Evolutionary conservation across 2,888 invertebrate genomes (phyloP).

Genomic region (Eubasilissa splendida): DNA sequence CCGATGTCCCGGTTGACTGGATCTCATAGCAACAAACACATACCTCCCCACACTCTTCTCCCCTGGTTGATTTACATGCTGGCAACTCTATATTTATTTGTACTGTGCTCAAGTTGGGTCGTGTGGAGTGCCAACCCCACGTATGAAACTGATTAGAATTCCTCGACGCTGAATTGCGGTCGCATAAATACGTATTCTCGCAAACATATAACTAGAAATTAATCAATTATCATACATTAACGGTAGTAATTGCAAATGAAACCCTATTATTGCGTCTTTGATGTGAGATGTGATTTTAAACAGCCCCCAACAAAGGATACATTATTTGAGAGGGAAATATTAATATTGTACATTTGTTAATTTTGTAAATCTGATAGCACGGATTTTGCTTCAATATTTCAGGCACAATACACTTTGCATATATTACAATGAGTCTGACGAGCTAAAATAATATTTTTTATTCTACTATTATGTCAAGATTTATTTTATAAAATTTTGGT

Average conservation of each 20-base stretch:
- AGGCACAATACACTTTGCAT: too few relatives aligned
- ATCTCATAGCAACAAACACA: constrained; percentile 43
- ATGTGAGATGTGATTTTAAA: constrained; percentile 38
- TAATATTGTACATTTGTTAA: not conserved
- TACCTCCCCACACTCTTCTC: constrained; percentile 17
- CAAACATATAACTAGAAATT: constrained; percentile 50
- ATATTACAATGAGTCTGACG: too few relatives aligned
- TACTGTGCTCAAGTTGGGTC: constrained; percentile 1
- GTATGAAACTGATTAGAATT: constrained; percentile 48
- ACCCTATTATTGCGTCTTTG: constrained; percentile 46
- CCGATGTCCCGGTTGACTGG: constrained; percentile 25
- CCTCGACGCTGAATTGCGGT: constrained; percentile 46
- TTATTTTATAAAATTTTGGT: too few relatives aligned
- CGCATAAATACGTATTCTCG: constrained; percentile 44
- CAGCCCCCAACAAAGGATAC: constrained; percentile 21
- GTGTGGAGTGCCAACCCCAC: constrained; percentile 32
- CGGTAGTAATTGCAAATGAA: constrained; percentile 53
- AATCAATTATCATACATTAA: constrained; percentile 56
- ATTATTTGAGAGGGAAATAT: constrained; percentile 20
- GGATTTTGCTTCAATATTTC: too few relatives aligned
- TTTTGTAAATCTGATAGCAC: too few relatives aligned
- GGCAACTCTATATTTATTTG: constrained; percentile 38
- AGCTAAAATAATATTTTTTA: too few relatives aligned
- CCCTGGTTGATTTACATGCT: constrained; percentile 42
- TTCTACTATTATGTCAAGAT: too few relatives aligned